Evolutionary conservation across 2,888 invertebrate species (phyloP), one percentile per base, ranked within the genome.

Genomic region (Catocala fraxini): DNA sequence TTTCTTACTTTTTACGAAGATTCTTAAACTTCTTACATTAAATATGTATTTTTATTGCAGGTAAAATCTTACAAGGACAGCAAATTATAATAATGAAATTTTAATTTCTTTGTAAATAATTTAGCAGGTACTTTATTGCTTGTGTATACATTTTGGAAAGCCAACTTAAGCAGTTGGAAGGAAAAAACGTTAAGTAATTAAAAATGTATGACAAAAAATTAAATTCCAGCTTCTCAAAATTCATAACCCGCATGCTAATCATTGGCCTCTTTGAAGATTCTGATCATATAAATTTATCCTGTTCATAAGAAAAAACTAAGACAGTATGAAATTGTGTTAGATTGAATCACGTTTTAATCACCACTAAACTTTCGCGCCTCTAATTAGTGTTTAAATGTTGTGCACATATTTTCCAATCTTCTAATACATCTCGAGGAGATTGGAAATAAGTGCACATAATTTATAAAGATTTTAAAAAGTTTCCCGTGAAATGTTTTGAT

Each of bases 221-320:
- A 54, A 46, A 46, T 33, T 71, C 35, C 33, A 62, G 41, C 54
- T 54, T 62, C 59, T 66, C 64, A 72, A 73, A 67, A n/a, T 73
- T 58, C 49, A 59, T 69, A 75, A 75, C 70, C 66, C 73, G 75
- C 71, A 75, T 73, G 71, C 68, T 69, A 65, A 68, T 64, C 61
- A 70, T 70, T 81, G 78, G 77, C 82, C 79, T 79, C 80, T 82
- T 83, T 80, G 77, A 82, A 77, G 77, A 80, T 79, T 79, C 72
- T 77, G 73, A 80, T 80, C 76, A 81, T 75, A 83, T 78, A 77
- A 83, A 83, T 80, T 82, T 71, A 82, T 78, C 78, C 80, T 76
- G 80, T 82, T 71, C 68, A 75, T 69, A 71, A 15, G 15, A 15
- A 15, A 15, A 15, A 15, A 15, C 15, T 15, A 15, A 1, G 15